Evolutionary conservation across 1,140 invertebrate genomes (phyloP).

Genomic region (Ephestia elutella): DNA sequence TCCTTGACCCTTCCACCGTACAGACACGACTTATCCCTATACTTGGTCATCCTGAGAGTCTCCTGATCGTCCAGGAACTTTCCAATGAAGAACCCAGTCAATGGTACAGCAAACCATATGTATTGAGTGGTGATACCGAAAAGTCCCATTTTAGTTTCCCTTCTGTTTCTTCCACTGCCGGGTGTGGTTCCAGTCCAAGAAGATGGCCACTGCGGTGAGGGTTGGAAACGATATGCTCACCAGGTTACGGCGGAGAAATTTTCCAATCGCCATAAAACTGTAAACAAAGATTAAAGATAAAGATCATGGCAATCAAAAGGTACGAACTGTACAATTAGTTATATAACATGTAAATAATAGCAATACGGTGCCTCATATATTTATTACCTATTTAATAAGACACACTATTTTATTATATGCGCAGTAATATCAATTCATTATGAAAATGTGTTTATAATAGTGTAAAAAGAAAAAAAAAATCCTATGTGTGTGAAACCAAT

Average conservation of each 20-base stretch:
- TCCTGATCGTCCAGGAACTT: constrained; percentile 79
- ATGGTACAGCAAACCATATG: constrained; percentile 66
- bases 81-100: constrained; percentile 76
- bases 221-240: constrained; percentile 79
- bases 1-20: constrained; percentile 79
- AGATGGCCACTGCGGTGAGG: constrained; percentile 75
- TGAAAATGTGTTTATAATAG: too few species aligned
- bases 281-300: constrained; percentile 15
- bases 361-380: too few species aligned
- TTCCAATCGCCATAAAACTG: constrained; percentile 62
- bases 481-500: too few species aligned
- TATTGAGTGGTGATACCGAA: constrained; percentile 71
- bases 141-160: constrained; percentile 64
- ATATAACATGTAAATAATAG: not conserved
- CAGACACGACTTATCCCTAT: constrained; percentile 84
- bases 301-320: too few species aligned
- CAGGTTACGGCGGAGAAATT: constrained; percentile 75
- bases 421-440: too few species aligned
- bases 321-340: too few species aligned
- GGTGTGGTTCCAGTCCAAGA: constrained; percentile 81
- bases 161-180: constrained; percentile 79
- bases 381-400: too few species aligned
- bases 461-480: too few species aligned
- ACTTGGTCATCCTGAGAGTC: constrained; percentile 79
- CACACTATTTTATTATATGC: too few species aligned